Base-by-base conservation (phyloP, 1,140 invertebrate species). In the Drosophila novamexicana region DNA sequence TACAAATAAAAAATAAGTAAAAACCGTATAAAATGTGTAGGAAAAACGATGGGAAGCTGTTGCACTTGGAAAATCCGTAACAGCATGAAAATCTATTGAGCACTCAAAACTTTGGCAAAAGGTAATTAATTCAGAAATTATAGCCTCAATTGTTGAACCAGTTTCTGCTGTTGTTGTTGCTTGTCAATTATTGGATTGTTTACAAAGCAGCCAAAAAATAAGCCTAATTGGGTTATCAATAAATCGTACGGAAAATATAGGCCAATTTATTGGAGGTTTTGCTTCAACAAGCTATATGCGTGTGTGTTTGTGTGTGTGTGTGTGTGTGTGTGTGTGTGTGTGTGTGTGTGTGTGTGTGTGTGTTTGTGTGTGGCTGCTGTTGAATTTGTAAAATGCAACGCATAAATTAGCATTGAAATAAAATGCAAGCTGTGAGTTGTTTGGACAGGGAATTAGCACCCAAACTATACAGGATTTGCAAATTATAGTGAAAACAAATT, bases 191-290 rank as follows among this genome's bases (percentile, higher is more conserved):
- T 64, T 62, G 18, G 36, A 12, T 58, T 75, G 66, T 78, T 75
- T 65, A 64, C 47, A 72, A 32, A 72, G 42, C 63, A 50, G 54
- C 45, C 58, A 37, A 61, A 74, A 79, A 77, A 69, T 66, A 68
- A 50, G 59, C 75, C 70, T 77, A 79, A 79, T 79, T 79, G 69
- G 69, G 77, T 79, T 79, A 79, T 79, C 77, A 74, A 79, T 74
- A 79, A 79, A 79, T 79, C 70, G 75, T 64, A 73, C 37, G 47
- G 62, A 56, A 68, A 79, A 79, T 79, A 64, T 68, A 73, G 63
- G 34, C 58, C 64, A 68, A 73, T 79, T 79, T 77, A 64, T 42
- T 50, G 59, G 18, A 74, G 5, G 4, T 5, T 29, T 69, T 77
- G 64, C 53, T 29, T 37, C 34, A 40, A 63, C 47, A 62, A 36